Percentiles rank a stretch among this genome's conserved stretches.
Evolutionary conservation across 2,797 vertebrate species (phyloP).

Genomic region (Falco columbarius): DNA sequence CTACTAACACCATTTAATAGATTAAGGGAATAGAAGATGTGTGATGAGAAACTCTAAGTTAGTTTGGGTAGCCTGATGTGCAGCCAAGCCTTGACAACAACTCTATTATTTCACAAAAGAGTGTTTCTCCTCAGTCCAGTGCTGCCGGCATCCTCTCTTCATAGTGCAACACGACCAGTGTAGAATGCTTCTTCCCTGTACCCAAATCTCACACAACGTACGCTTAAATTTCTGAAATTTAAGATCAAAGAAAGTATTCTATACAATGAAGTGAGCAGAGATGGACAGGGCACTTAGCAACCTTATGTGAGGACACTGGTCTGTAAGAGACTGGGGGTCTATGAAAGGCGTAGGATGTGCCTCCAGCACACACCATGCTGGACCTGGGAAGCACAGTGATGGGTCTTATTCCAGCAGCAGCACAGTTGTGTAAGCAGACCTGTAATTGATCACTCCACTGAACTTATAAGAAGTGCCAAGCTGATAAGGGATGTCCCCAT

Average conservation of each 20-base stretch:
- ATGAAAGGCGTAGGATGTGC: not conserved
- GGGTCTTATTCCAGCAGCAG: not conserved
- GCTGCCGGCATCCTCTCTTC: not conserved
- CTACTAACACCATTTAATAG: not conserved
- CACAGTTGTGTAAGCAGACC: not conserved
- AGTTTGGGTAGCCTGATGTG: not conserved
- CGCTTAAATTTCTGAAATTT: not conserved
- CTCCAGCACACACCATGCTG: not conserved
- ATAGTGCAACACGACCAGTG: not conserved
- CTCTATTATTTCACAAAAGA: not conserved
- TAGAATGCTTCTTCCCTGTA: not conserved
- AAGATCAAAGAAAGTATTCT: not conserved
- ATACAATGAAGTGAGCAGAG: not conserved
- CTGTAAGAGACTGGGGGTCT: not conserved
- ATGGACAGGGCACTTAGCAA: not conserved
- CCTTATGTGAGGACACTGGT: not conserved
- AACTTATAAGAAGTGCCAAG: not conserved
- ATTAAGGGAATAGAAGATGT: not conserved
- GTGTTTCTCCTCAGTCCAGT: not conserved
- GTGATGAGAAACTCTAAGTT: not conserved
- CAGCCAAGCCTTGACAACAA: not conserved
- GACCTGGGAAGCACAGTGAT: not conserved
- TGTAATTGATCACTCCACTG: accelerated
- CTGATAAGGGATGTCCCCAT: not conserved
- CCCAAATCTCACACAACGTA: not conserved